Evolutionary conservation across 2,113 vertebrate genomes (phyloP).

Genomic region (Sprattus sprattus): DNA sequence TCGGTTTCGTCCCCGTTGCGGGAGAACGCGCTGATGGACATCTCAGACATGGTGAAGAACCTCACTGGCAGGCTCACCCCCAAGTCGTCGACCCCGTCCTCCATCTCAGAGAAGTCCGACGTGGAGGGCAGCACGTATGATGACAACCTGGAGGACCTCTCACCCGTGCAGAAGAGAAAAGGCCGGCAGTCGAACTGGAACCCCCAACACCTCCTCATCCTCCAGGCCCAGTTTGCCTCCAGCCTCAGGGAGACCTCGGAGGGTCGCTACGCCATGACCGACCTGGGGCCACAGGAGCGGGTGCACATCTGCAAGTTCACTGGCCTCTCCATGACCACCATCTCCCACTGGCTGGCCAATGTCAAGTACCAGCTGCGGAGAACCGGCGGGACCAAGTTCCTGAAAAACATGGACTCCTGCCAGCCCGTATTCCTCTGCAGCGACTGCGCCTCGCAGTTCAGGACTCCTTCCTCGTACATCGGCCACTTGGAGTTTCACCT

Average conservation of each 20-base stretch:
- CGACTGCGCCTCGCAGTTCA: constrained; percentile 98
- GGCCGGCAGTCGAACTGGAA: constrained; percentile 99
- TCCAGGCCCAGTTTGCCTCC: constrained; percentile 96
- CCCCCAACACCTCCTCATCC: constrained; percentile 95
- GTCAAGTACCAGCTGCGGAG: constrained; percentile 98
- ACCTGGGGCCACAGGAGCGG: constrained; percentile 95
- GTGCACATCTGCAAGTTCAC: constrained; percentile 99
- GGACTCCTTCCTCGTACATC: constrained; percentile 95
- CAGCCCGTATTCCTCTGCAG: constrained; percentile 98
- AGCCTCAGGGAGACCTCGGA: constrained; percentile 91
- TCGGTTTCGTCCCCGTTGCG: constrained; percentile 81
- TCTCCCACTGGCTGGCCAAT: constrained; percentile 99
- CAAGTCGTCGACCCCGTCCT: constrained; percentile 94
- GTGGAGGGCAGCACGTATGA: constrained; percentile 90
- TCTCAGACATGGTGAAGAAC: constrained; percentile 99
- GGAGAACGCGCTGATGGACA: constrained; percentile 96
- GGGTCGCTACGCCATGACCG: constrained; percentile 91
- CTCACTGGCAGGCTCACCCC: constrained; percentile 95
- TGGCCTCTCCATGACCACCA: constrained; percentile 99
- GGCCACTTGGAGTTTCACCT: constrained; percentile 96
- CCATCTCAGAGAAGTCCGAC: constrained; percentile 93
- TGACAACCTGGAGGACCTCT: constrained; percentile 91
- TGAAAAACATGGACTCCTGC: constrained; percentile 97
- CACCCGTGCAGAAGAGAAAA: constrained; percentile 93
- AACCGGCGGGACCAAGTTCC: constrained; percentile 98